Percentiles rank a stretch among this genome's conserved stretches.
Evolutionary conservation across 1,140 invertebrate species (phyloP).

Genomic region (Anthonomus grandis): DNA sequence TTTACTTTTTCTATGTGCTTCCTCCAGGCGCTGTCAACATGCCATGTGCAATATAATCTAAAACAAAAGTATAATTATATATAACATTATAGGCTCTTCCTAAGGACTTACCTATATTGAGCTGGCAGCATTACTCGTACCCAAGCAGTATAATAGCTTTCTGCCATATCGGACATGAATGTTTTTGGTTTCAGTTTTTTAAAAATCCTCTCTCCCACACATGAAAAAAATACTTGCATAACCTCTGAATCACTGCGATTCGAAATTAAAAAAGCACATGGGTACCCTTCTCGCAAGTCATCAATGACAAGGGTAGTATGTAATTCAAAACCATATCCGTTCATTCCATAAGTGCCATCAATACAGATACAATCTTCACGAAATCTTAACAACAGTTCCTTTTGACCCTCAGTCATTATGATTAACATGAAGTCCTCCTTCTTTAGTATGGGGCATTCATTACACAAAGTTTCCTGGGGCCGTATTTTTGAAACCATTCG

Average conservation of each 20-base stretch:
- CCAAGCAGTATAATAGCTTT: slow-evolving; percentile 22
- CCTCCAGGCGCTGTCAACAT: slow-evolving; percentile 15
- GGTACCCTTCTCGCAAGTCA: slow-evolving; percentile 22
- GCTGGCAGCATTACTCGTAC: slow-evolving; percentile 10
- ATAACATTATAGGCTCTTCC: slow-evolving; percentile 2
- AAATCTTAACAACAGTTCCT: not conserved
- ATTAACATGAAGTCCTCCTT: slow-evolving; percentile 17
- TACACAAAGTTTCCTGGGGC: not conserved
- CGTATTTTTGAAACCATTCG: no score
- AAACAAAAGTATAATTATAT: not conserved
- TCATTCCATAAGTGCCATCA: slow-evolving; percentile 21
- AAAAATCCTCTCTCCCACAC: slow-evolving; percentile 16
- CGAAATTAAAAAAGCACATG: slow-evolving; percentile 22
- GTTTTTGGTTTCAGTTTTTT: slow-evolving; percentile 5
- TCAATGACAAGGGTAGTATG: slow-evolving; percentile 20
- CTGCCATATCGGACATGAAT: slow-evolving; percentile 26
- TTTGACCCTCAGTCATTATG: slow-evolving; percentile 14
- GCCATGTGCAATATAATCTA: slow-evolving; percentile 8
- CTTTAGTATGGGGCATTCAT: slow-evolving; percentile 10
- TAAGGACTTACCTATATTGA: not conserved
- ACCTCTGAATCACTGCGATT: slow-evolving; percentile 13
- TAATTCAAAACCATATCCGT: slow-evolving; percentile 20
- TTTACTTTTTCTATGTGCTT: slow-evolving; percentile 9
- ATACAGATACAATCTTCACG: slow-evolving; percentile 20
- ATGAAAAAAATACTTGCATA: slow-evolving; percentile 14